Evolutionary conservation across 2,113 vertebrate genomes (phyloP).

Genomic region (Maccullochella peelii): DNA sequence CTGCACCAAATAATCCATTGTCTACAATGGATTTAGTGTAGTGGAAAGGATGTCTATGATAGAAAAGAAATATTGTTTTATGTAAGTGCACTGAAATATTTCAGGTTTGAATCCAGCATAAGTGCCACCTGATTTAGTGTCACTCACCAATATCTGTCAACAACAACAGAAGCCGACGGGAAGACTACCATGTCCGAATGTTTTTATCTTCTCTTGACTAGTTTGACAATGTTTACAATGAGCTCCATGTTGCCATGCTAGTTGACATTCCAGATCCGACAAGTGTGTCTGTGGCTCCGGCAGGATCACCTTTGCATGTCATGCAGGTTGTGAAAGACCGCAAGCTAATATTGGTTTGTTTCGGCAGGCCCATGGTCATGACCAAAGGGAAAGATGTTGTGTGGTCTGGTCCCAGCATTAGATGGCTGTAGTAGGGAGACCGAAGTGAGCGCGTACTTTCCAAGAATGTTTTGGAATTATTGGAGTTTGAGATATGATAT

Average conservation of each 20-base stretch:
- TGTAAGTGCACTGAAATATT: not conserved
- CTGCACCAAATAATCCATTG: too few species aligned
- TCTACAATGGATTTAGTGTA: not conserved
- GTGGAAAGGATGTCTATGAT: not conserved
- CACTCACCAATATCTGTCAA: not conserved
- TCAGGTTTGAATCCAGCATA: not conserved
- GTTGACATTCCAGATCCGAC: not conserved
- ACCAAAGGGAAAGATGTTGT: not conserved
- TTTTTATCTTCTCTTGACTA: not conserved
- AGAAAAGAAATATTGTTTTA: not conserved
- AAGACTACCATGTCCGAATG: not conserved
- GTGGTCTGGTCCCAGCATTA: not conserved
- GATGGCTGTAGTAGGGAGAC: not conserved
- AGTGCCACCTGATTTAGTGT: not conserved
- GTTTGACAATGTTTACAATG: not conserved
- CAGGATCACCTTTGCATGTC: not conserved
- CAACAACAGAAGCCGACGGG: too few species aligned
- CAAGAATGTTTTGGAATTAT: not conserved
- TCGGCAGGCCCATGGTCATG: not conserved
- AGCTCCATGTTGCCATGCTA: not conserved
- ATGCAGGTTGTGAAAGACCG: not conserved
- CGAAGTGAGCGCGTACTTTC: not conserved
- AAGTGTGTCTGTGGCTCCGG: not conserved
- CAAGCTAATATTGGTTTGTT: not conserved
- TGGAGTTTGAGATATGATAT: not conserved